Evolutionary conservation across 2,113 vertebrate genomes (phyloP), one percentile per base, ranked within the genome.

Genomic region (Picathartes gymnocephalus): DNA sequence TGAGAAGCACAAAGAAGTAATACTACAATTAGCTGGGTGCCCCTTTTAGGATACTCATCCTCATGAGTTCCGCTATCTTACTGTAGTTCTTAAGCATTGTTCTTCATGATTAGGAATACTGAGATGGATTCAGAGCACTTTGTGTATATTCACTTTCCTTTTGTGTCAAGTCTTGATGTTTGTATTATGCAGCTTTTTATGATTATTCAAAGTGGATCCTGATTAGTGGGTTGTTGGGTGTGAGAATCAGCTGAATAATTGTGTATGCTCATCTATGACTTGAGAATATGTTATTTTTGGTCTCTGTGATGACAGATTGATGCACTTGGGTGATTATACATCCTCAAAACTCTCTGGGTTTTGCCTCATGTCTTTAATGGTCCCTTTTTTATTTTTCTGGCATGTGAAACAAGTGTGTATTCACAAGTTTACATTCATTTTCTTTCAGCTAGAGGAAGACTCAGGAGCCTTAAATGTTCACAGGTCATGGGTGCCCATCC

Each of bases 1-100:
- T 68, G 18, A 83, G 71, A 78, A 54, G 16, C 9, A 3, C 12
- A 2, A 39, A 58, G 13, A 45, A 21, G 35, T n/a, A 65, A 25
- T 57, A 27, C 6, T 74, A 28, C 73, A 57, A 31, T 69, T 56
- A 62, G 7, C 27, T 58, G n/a, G 14, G 4, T 70, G 11, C 13
- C 16, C 45, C 69, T 58, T 76, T 72, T n/a, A 35, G 62, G n/a
- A 10, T 54, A 23, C 23, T 64, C 16, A 9, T 57, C 33, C 7
- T 65, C 21, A 8, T 11, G 33, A 65, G 64, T 62, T 11, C 19
- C 40, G 0, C 44, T 40, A 0, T 69, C 17, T 35, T 44, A 12
- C 7, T 39, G 18, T 71, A 31, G 16, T 28, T 57, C 42, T 71
- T 35, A 61, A 85, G 22, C 20, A 19, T 40, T 81, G 44, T 30